Base-by-base conservation (phyloP, 2,888 invertebrate species). In the Serripes groenlandicus region DNA sequence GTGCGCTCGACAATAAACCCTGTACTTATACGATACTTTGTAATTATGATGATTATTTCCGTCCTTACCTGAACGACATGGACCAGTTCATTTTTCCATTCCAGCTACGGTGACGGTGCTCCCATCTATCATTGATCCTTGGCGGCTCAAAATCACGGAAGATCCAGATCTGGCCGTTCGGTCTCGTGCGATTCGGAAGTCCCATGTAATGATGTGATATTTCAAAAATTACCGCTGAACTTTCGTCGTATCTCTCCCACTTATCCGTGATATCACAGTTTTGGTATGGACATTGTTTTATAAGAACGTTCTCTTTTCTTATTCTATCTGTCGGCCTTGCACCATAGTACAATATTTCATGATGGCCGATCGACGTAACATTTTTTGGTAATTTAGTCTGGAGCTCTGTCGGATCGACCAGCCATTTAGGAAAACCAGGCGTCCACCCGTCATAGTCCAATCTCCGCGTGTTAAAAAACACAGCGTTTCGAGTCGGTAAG, bases 21-120 rank as follows among this genome's bases (percentile, higher is more conserved):
- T 42, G 11, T 42, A 42, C 9, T 15, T 42, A 42, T 42, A 9
- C 18, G 42, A 15, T 42, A 42, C 9, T 15, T 42, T 42, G 9
- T 42, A 9, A 42, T 42, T 9, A 42, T 42, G 18, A 15, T 42
- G 9, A 9, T 15, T 9, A 42, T 9, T 18, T 18, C 42, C 18
- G 18, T n/a, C n/a, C n/a, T n/a, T n/a, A 64, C 64, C 64, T 64
- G 23, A 32, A 64, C 9, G 32, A n/a, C 64, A 64, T 64, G 34
- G 64, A 64, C 64, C 64, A 64, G 64, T 64, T 64, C 64, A 64
- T 64, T 32, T 34, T 35, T 3, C n/a, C n/a, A n/a, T 64, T 34
- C 64, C 64, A 64, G 32, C 21, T 64, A 1, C 64, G 11, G 23
- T 64, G 64, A 26, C 64, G 64, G 34, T 64, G 64, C 18, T 64